Percentiles rank a stretch among this genome's conserved stretches.
Conservation (phyloP, 2,113 vertebrate genomes). For the Indri indri region DNA sequence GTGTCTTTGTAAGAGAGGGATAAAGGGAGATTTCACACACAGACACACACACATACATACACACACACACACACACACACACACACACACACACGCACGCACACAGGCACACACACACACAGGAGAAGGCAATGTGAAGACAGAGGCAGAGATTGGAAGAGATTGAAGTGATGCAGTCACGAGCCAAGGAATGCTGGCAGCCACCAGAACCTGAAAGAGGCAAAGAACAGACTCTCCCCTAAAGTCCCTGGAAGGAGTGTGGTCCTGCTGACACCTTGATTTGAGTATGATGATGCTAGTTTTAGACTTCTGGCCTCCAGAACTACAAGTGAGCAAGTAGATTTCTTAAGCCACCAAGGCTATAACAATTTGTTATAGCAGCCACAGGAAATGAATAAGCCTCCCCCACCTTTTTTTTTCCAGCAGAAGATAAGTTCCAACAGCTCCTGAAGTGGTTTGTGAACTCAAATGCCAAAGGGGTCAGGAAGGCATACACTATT, state of each 20-base stretch:
- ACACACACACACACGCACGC: neutral
- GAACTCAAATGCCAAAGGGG: conserved; percentile 2
- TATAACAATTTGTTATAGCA: neutral
- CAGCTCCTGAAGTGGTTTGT: neutral
- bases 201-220: neutral
- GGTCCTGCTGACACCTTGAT: neutral
- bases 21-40: neutral
- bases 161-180: neutral
- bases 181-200: neutral
- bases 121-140: neutral
- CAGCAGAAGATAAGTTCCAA: neutral
- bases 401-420: neutral
- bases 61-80: too few relatives aligned
- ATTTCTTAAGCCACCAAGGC: neutral
- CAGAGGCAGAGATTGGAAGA: neutral
- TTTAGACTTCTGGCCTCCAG: neutral
- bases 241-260: neutral
- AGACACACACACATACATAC: neutral
- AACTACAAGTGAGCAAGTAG: neutral
- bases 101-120: neutral
- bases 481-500: neutral
- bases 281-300: neutral
- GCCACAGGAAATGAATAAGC: neutral
- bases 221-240: neutral
- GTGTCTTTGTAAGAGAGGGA: neutral